phyloP scores from a whole-genome alignment of 53 echinoderm and acorn worm species.

The Echinometra lucunter region DNA sequence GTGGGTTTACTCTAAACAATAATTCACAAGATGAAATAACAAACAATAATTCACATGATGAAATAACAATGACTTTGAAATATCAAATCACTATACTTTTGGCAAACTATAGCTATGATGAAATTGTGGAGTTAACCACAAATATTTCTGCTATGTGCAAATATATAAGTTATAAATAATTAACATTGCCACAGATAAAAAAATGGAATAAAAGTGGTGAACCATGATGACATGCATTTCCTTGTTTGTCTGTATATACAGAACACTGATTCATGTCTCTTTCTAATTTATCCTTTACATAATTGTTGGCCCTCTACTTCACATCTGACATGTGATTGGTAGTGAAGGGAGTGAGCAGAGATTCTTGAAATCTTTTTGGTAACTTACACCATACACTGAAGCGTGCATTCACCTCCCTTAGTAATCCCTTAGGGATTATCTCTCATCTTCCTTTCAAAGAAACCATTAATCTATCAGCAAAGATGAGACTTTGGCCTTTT shows the following conservation, averaged over 20 bases:
- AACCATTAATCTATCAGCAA: conserved; percentile 20
- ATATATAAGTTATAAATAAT: background rate
- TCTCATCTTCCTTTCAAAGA: conserved; percentile 13
- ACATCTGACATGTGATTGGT: background rate
- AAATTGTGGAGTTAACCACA: background rate
- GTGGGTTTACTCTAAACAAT: background rate
- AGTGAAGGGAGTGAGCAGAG: background rate
- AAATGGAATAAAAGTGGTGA: background rate
- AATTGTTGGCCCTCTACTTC: background rate
- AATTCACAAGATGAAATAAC: background rate
- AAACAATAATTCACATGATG: background rate
- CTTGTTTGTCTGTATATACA: background rate
- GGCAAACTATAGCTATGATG: background rate
- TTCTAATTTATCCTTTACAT: background rate
- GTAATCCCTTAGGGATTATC: background rate
- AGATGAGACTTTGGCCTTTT: conserved; percentile 12
- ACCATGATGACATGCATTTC: background rate
- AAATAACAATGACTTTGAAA: background rate
- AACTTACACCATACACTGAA: background rate
- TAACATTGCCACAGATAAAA: background rate
- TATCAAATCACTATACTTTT: background rate
- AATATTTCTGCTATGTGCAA: background rate
- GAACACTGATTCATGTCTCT: background rate
- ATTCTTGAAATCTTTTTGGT: conserved; percentile 26
- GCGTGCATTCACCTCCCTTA: background rate